Evolutionary conservation across 2,888 invertebrate species (phyloP).

Genomic region (Philonicus albiceps): DNA sequence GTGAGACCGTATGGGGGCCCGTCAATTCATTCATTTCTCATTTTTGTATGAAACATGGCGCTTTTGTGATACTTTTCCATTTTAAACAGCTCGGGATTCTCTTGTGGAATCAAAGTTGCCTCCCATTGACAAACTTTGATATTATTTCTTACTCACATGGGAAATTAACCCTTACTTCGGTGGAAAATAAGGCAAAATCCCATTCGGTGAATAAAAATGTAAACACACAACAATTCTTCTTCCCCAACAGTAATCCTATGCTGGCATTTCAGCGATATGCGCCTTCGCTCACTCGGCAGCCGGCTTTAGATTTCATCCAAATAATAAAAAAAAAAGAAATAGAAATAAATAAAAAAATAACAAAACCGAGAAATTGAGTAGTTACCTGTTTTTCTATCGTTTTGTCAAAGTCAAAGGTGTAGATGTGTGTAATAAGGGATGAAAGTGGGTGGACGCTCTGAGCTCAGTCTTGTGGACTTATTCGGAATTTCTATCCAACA

Average conservation of each 20-base stretch:
- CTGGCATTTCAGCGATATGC: neutral
- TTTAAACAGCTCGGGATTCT: constrained; percentile 14
- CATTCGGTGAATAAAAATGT: constrained; percentile 34
- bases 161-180: constrained; percentile 38
- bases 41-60: constrained; percentile 34
- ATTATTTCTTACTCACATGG: constrained; percentile 38
- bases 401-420: neutral
- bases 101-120: constrained; percentile 36
- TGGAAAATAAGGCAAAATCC: constrained; percentile 20
- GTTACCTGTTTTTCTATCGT: neutral
- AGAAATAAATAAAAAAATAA: neutral
- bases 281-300: neutral
- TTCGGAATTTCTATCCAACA: neutral
- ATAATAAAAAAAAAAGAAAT: neutral
- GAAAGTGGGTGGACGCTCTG: neutral
- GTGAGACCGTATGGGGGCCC: neutral
- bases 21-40: constrained; percentile 29
- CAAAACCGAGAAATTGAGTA: neutral
- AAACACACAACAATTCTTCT: constrained; percentile 26
- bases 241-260: neutral
- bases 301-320: neutral
- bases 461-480: neutral
- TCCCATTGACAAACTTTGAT: constrained; percentile 38
- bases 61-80: constrained; percentile 32
- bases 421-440: neutral